These are phyloP conservation scores for Drosophila putrida DNA, from an alignment of 2,888 invertebrate species.

Conservation along the genomic window DNA sequence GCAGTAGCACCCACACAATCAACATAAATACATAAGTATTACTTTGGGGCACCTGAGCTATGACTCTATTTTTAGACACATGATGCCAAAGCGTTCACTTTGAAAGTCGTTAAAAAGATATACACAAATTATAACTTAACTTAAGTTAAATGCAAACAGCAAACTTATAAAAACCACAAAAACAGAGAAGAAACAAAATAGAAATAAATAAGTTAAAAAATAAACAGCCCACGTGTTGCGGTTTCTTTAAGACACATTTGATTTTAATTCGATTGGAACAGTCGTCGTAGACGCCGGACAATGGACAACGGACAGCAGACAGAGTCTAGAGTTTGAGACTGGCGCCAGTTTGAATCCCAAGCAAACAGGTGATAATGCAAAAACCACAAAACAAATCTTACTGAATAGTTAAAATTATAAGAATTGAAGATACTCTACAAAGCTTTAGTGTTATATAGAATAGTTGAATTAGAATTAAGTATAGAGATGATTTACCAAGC, in stretches of 20 bases:
- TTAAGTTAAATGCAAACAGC: slow-evolving; percentile 67
- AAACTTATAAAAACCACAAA: slow-evolving; percentile 20
- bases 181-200: slow-evolving; percentile 34
- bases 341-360: slow-evolving; percentile 62
- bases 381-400: slow-evolving; percentile 28
- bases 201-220: slow-evolving; percentile 34
- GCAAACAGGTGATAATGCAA: slow-evolving; percentile 68
- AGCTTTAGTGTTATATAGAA: neutral
- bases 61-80: slow-evolving; percentile 71
- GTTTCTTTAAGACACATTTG: slow-evolving; percentile 49
- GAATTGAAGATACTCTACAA: neutral
- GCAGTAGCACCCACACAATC: slow-evolving; percentile 34
- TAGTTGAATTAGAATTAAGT: neutral
- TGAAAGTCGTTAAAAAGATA: slow-evolving; percentile 66
- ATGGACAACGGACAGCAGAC: slow-evolving; percentile 35
- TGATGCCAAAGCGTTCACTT: slow-evolving; percentile 75
- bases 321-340: slow-evolving; percentile 46
- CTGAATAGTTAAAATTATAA: no score
- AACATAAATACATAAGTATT: slow-evolving; percentile 17
- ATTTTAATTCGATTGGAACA: slow-evolving; percentile 62
- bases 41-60: slow-evolving; percentile 61
- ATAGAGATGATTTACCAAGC: no score
- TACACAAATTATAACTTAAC: slow-evolving; percentile 76
- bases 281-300: slow-evolving; percentile 28
- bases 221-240: slow-evolving; percentile 55